These are phyloP conservation scores for Zapus hudsonius DNA, from an alignment of 2,113 vertebrate genomes.

Conservation along the genomic window DNA sequence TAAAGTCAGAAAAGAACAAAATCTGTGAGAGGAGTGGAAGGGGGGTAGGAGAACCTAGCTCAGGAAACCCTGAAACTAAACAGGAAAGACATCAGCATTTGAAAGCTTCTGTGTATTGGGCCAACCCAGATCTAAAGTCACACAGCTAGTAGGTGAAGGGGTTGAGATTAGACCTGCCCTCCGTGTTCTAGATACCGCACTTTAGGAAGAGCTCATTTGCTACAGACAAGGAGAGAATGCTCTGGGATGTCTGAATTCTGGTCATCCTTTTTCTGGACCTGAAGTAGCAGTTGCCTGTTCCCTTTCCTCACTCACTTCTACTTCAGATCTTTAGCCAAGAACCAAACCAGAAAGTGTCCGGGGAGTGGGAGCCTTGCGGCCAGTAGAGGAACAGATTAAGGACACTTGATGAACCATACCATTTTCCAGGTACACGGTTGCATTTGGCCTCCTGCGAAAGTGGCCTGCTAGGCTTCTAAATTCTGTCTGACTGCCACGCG, in stretches of 20 bases:
- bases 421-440: not conserved
- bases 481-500: not conserved
- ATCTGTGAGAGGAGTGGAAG: not conserved
- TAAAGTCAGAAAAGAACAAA: not conserved
- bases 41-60: not conserved
- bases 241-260: not conserved
- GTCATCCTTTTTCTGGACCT: not conserved
- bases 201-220: too few relatives aligned
- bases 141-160: not conserved
- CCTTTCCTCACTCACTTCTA: not conserved
- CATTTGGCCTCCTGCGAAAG: not conserved
- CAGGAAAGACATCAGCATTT: not conserved
- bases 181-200: too few relatives aligned
- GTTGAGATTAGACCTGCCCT: not conserved
- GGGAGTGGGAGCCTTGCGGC: too few relatives aligned
- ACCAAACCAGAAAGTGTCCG: not conserved
- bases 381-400: not conserved
- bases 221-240: not conserved
- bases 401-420: not conserved
- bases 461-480: not conserved
- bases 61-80: not conserved
- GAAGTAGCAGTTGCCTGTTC: not conserved
- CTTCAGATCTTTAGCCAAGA: not conserved
- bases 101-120: not conserved
- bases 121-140: not conserved